Evolutionary conservation across 2,888 invertebrate species (phyloP), one percentile per base, ranked within the genome.

Genomic region (Alloscopus bannaensis): DNA sequence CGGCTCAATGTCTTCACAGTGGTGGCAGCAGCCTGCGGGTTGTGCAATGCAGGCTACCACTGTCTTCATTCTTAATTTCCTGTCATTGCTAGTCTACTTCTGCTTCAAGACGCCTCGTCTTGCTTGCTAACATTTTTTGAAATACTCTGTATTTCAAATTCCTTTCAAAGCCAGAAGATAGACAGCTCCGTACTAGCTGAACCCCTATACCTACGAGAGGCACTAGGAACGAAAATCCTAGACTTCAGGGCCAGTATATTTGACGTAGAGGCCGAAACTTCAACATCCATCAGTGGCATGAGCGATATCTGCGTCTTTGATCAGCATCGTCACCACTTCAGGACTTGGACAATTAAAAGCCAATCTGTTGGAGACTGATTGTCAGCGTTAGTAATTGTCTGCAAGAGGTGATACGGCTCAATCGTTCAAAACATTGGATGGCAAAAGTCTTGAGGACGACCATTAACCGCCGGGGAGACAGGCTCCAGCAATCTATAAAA

Each of bases 141-240:
- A n/a, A n/a, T n/a, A n/a, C n/a, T n/a, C n/a, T n/a, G n/a, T n/a
- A n/a, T n/a, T n/a, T n/a, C n/a, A n/a, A n/a, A n/a, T n/a, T n/a
- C n/a, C n/a, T n/a, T n/a, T n/a, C n/a, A n/a, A n/a, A n/a, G n/a
- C n/a, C n/a, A n/a, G n/a, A n/a, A n/a, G n/a, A n/a, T n/a, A n/a
- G n/a, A n/a, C n/a, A n/a, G n/a, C n/a, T n/a, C n/a, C n/a, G n/a
- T n/a, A n/a, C n/a, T n/a, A n/a, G 22, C 2, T 42, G 18, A 26
- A 29, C 57, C 59, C 66, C n/a, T 75, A 57, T 73, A 52, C 73
- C 64, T 18, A 1, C 24, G n/a, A 4, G 4, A 40, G 45, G 45
- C 50, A 75, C 80, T 80, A 80, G 80, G 80, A 69, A 80, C 29
- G 42, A 31, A 2, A 59, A 55, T 65, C 80, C 73, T 75, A 80